Conservation (phyloP, 2,113 vertebrate species). For the Patagioenas fasciata region DNA sequence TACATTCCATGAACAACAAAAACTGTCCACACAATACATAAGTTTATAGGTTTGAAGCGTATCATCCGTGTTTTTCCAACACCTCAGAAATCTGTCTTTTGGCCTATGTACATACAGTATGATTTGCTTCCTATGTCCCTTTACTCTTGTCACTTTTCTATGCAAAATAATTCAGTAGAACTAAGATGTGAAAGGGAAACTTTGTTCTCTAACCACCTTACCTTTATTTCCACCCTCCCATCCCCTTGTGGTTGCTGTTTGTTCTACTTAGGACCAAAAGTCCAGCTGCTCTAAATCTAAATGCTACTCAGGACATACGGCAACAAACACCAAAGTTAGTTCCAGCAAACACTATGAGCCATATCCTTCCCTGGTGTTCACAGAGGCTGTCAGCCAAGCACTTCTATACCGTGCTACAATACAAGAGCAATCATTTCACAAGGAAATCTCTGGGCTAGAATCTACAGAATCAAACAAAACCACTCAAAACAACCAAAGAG, state of each 20-base stretch:
- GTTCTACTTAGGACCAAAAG: neutral
- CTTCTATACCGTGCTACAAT: neutral
- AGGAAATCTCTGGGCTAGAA: neutral
- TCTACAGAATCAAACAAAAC: neutral
- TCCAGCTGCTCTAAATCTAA: neutral
- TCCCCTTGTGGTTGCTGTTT: neutral
- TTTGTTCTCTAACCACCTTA: neutral
- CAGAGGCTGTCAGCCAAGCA: neutral
- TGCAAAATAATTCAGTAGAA: neutral
- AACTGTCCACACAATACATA: neutral
- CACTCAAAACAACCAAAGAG: neutral
- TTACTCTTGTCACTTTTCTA: neutral
- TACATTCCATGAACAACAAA: neutral
- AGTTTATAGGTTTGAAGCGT: neutral
- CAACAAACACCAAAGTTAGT: neutral
- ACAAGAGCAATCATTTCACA: neutral
- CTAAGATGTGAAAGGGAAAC: neutral
- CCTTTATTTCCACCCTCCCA: neutral
- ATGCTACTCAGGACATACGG: neutral
- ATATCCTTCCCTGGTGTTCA: neutral
- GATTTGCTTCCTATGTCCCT: neutral
- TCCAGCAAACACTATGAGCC: neutral
- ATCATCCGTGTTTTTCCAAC: neutral
- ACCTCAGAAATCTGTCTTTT: neutral
- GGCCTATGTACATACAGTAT: neutral